Evolutionary conservation across 2,113 vertebrate genomes (phyloP).

Genomic region (Gallinago undulata): DNA sequence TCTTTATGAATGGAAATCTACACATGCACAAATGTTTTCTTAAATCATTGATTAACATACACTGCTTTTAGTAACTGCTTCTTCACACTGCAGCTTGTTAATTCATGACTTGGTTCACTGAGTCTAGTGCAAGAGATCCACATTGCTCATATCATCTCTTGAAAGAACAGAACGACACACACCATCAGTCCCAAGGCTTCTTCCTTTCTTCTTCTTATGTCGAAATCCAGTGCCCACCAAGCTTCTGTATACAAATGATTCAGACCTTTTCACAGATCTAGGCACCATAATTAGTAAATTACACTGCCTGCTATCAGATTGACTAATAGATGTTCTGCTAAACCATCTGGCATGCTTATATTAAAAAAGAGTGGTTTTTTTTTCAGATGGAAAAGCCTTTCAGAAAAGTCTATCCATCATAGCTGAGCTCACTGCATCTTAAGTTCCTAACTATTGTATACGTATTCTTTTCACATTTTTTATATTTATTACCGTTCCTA

Average conservation of each 20-base stretch:
- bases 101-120: neutral
- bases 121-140: neutral
- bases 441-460: neutral
- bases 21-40: neutral
- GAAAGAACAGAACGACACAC: neutral
- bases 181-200: neutral
- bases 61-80: neutral
- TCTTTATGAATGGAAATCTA: neutral
- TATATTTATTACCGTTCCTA: neutral
- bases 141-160: neutral
- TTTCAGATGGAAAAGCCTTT: conserved; percentile 35
- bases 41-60: neutral
- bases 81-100: neutral
- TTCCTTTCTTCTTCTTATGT: neutral
- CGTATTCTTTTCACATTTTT: neutral
- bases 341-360: conserved; percentile 34
- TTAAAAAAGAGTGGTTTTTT: neutral
- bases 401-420: conserved; percentile 1
- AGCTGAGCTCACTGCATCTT: neutral
- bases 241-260: conserved; percentile 19
- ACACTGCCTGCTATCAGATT: neutral
- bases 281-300: conserved; percentile 48
- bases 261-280: neutral
- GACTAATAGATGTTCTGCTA: conserved; percentile 50
- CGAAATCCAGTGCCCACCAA: neutral